These are phyloP conservation scores for Scomber colias DNA, from an alignment of 2,113 vertebrate species.

Conservation along the genomic window DNA sequence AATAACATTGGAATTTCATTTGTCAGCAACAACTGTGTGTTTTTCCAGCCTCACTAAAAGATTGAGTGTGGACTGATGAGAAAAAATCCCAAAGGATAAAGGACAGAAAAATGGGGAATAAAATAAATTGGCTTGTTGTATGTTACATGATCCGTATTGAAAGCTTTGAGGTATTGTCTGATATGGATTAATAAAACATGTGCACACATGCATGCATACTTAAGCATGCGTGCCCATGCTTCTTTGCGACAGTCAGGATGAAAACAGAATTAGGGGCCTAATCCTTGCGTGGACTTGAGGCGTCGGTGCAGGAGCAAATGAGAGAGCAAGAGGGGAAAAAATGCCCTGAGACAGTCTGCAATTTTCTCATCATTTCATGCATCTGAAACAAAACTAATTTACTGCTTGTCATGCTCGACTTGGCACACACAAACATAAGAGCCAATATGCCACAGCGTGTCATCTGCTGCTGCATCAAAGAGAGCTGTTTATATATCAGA, in stretches of 20 bases:
- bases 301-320: constrained; percentile 51
- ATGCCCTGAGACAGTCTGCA: constrained; percentile 63
- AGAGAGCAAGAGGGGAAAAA: constrained; percentile 36
- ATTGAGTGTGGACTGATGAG: not conserved
- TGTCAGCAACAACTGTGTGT: not conserved
- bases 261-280: constrained; percentile 71
- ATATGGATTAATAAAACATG: constrained; percentile 57
- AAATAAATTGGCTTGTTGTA: too few relatives aligned
- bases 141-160: constrained; percentile 30
- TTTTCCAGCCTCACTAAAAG: constrained; percentile 21
- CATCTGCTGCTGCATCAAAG: constrained; percentile 75
- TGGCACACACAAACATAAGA: constrained; percentile 74
- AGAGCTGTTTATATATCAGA: constrained; percentile 72
- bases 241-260: constrained; percentile 60
- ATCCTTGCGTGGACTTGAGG: constrained; percentile 70
- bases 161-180: constrained; percentile 40
- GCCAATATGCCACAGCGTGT: constrained; percentile 67
- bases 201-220: constrained; percentile 54
- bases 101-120: not conserved
- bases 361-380: constrained; percentile 82
- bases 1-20: not conserved
- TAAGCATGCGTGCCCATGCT: constrained; percentile 54
- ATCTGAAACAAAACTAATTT: constrained; percentile 86
- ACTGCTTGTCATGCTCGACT: constrained; percentile 80
- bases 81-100: not conserved